These are phyloP conservation scores for Eumeta japonica DNA, from an alignment of 1,140 invertebrate species.

Conservation along the genomic window DNA sequence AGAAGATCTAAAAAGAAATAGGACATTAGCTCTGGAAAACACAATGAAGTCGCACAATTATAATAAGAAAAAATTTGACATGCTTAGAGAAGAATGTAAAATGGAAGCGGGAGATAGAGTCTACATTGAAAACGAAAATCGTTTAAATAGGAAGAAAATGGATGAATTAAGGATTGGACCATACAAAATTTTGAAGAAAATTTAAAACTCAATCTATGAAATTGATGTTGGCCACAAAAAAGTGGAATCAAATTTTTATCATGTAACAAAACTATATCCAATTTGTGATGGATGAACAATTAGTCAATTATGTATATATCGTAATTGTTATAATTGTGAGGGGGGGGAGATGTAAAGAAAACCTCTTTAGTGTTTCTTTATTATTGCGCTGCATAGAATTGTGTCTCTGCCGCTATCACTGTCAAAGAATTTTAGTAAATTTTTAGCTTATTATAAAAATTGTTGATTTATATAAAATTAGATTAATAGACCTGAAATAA, in stretches of 20 bases:
- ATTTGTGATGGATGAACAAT: too few relatives aligned
- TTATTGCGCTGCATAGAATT: too few relatives aligned
- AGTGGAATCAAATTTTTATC: not conserved
- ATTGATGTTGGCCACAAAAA: not conserved
- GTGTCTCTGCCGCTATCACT: too few relatives aligned
- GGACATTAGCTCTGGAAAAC: constrained; percentile 19
- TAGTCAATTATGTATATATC: too few relatives aligned
- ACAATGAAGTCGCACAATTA: constrained; percentile 12
- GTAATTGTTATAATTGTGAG: too few relatives aligned
- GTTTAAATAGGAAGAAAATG: constrained; percentile 17
- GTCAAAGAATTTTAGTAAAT: too few relatives aligned
- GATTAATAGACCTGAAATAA: too few relatives aligned
- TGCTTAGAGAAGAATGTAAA: constrained; percentile 7
- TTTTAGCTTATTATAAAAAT: too few relatives aligned
- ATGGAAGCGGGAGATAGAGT: constrained; percentile 13
- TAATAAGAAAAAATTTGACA: constrained; percentile 13
- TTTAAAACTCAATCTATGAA: not conserved
- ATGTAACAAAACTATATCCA: constrained; percentile 1
- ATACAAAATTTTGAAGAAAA: not conserved
- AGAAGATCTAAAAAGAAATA: constrained; percentile 8
- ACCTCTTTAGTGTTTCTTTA: too few relatives aligned
- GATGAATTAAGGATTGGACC: constrained; percentile 14
- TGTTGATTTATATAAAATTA: too few relatives aligned
- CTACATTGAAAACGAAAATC: constrained; percentile 13
- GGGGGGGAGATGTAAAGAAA: too few relatives aligned